phyloP scores from a whole-genome alignment of 2,888 invertebrate genomes.

The Phengaris arion region DNA sequence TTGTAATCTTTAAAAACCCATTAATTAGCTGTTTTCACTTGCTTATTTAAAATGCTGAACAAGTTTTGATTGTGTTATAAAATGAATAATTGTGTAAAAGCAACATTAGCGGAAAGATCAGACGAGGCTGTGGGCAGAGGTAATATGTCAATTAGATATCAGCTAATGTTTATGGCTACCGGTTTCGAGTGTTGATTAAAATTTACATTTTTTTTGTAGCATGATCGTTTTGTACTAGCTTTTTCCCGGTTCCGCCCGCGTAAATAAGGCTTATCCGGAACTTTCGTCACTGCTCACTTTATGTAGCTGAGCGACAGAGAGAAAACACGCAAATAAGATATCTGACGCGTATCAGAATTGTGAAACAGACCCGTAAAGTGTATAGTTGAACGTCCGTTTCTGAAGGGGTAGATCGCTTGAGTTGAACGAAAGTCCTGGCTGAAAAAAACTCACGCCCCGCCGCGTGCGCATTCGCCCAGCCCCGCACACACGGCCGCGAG shows the following conservation, averaged over 20 bases:
- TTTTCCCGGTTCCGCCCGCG: no score
- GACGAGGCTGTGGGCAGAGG: slow-evolving; percentile 8
- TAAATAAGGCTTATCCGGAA: no score
- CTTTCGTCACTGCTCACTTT: no score
- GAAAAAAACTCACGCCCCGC: no score
- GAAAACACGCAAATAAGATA: no score
- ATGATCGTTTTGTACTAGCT: background rate
- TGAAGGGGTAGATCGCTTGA: no score
- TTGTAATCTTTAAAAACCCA: slow-evolving; percentile 12
- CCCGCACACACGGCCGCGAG: no score
- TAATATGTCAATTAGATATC: slow-evolving; percentile 13
- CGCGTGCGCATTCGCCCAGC: no score
- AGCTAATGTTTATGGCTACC: slow-evolving; percentile 5
- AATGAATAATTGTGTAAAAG: slow-evolving; percentile 17
- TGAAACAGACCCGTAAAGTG: background rate
- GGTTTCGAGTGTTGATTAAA: slow-evolving; percentile 6
- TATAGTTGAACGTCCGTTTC: background rate
- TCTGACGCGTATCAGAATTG: no score
- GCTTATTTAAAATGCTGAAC: slow-evolving; percentile 10
- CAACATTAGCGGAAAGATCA: slow-evolving; percentile 22
- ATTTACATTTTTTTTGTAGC: slow-evolving; percentile 10
- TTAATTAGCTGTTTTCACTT: slow-evolving; percentile 12
- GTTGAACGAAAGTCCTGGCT: no score
- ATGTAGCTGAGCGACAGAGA: no score
- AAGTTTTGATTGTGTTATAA: slow-evolving; percentile 21